Percentiles rank a stretch among this genome's conserved stretches.
phyloP scores from a whole-genome alignment of 30 jellyfish, hydroid and myxozoan genomes.

The Catostylus mosaicus region DNA sequence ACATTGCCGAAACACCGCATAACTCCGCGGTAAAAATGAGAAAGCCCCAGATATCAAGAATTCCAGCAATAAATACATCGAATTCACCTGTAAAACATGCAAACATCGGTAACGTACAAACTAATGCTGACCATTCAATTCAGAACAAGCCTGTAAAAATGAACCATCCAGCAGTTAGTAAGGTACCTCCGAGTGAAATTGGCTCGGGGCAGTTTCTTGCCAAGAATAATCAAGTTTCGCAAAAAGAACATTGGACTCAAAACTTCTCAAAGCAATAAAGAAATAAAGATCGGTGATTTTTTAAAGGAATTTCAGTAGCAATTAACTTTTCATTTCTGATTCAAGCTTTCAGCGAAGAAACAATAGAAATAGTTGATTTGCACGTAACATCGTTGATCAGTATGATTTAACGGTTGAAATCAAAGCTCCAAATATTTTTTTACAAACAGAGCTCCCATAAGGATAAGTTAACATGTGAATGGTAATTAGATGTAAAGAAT shows the following conservation, averaged over 20 bases:
- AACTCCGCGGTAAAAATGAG: slow-evolving; percentile 15
- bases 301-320: not conserved
- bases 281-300: not conserved
- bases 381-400: no score
- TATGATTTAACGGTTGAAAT: no score
- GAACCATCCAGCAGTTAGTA: slow-evolving; percentile 54
- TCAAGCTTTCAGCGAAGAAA: no score
- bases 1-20: slow-evolving; percentile 8
- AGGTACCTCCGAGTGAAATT: slow-evolving; percentile 30
- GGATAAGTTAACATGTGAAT: no score
- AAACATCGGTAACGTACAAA: slow-evolving; percentile 18
- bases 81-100: slow-evolving; percentile 57
- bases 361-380: no score
- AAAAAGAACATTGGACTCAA: slow-evolving; percentile 16
- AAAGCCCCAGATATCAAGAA: slow-evolving; percentile 64
- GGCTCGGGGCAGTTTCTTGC: not conserved
- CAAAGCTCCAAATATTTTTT: no score
- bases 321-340: no score
- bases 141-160: slow-evolving; percentile 12
- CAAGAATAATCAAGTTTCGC: slow-evolving; percentile 6
- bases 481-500: no score
- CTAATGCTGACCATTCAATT: slow-evolving; percentile 14
- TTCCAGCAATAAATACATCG: slow-evolving; percentile 51
- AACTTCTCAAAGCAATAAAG: slow-evolving; percentile 1
- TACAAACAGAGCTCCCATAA: no score